A percentile compares a stretch with the other conserved stretches of the same genome.
phyloP scores from a whole-genome alignment of 2,888 invertebrate species.

The Drosophila villosipedis region DNA sequence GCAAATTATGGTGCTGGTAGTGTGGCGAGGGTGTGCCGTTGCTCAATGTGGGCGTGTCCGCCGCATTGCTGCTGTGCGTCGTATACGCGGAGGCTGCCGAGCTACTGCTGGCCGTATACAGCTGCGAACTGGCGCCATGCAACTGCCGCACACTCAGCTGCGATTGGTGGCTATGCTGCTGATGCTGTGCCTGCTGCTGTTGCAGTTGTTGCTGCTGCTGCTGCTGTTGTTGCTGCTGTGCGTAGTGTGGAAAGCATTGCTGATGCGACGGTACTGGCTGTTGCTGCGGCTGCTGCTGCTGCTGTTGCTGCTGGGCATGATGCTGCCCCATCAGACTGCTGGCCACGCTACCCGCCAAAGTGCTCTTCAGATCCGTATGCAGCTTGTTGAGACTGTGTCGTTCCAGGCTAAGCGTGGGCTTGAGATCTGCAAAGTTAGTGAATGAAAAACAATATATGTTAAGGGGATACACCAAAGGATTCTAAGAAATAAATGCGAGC shows the following conservation, averaged over 20 bases:
- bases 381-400: constrained; percentile 77
- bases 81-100: constrained; percentile 71
- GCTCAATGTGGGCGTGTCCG: constrained; percentile 71
- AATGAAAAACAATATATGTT: background rate
- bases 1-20: constrained; percentile 82
- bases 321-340: constrained; percentile 67
- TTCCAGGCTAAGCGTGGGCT: constrained; percentile 83
- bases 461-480: background rate
- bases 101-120: constrained; percentile 78
- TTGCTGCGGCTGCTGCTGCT: constrained; percentile 63
- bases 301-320: constrained; percentile 61
- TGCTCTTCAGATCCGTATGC: constrained; percentile 77
- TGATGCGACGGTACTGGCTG: constrained; percentile 63
- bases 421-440: constrained; percentile 75
- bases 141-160: constrained; percentile 63
- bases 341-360: constrained; percentile 52
- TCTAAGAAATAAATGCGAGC: background rate
- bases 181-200: constrained; percentile 47
- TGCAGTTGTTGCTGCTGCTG: constrained; percentile 64
- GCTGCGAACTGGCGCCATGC: constrained; percentile 64
- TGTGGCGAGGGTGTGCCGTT: constrained; percentile 82
- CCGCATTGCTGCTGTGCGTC: constrained; percentile 62
- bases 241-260: constrained; percentile 63
- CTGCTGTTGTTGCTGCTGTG: constrained; percentile 57
- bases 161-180: constrained; percentile 54